Conservation (phyloP, 2,797 vertebrate genomes). For the Emydoidea blandingii region DNA sequence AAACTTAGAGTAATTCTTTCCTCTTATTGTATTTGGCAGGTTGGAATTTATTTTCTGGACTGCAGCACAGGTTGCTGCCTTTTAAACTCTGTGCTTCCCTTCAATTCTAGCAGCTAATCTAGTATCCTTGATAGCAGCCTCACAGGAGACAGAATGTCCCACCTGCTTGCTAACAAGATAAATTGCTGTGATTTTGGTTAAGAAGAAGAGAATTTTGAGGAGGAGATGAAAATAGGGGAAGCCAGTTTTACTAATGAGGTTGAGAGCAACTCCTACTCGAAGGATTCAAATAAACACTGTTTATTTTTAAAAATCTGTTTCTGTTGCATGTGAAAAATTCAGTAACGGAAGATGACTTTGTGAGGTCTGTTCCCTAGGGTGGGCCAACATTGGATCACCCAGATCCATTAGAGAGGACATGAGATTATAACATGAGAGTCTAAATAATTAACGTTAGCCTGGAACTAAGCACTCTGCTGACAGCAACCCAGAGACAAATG, state of each 20-base stretch:
- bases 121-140: neutral
- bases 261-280: neutral
- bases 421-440: neutral
- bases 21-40: neutral
- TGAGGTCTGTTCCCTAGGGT: neutral
- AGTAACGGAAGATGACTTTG: neutral
- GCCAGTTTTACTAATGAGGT: neutral
- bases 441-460: neutral
- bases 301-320: neutral
- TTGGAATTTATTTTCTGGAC: constrained; percentile 4
- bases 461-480: neutral
- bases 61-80: neutral
- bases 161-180: neutral
- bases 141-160: accelerated
- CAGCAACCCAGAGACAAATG: neutral
- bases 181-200: accelerated
- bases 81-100: neutral
- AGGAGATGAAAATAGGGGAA: neutral
- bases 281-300: neutral
- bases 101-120: constrained; percentile 6
- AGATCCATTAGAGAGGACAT: neutral
- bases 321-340: neutral
- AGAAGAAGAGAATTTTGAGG: neutral
- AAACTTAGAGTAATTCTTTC: neutral
- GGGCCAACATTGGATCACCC: neutral